phyloP scores from a whole-genome alignment of 2,113 vertebrate species.

The Toxotes chatareus region DNA sequence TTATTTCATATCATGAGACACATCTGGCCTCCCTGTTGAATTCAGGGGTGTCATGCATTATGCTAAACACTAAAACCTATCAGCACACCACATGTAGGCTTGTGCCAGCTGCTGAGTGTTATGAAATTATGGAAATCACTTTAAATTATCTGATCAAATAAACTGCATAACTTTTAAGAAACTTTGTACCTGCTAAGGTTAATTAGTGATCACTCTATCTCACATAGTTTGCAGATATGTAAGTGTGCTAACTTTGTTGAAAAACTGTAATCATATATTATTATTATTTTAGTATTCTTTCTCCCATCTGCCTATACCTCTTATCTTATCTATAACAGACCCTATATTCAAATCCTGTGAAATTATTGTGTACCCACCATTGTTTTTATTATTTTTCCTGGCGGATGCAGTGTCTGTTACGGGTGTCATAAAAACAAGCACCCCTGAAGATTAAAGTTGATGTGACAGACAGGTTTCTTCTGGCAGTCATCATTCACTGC shows the following conservation, averaged over 20 bases:
- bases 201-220: conserved; percentile 1
- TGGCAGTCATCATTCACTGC: conserved; percentile 8
- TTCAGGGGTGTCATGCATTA: conserved; percentile 60
- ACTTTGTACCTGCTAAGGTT: conserved; percentile 47
- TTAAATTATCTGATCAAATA: conserved; percentile 49
- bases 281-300: neutral
- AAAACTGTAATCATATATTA: too few species aligned
- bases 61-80: conserved; percentile 65
- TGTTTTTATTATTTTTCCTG: neutral
- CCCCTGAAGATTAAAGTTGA: conserved; percentile 28
- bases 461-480: neutral
- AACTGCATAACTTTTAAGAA: conserved; percentile 15
- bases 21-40: conserved; percentile 65
- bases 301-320: neutral
- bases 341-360: conserved; percentile 17
- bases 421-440: conserved; percentile 12
- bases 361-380: neutral
- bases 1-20: conserved; percentile 60
- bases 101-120: conserved; percentile 66
- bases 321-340: neutral
- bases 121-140: conserved; percentile 61
- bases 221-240: neutral
- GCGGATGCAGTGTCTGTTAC: neutral
- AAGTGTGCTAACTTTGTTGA: too few species aligned
- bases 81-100: conserved; percentile 49